Evolutionary conservation across 2,888 invertebrate genomes (phyloP).

Genomic region (Mimas tiliae): DNA sequence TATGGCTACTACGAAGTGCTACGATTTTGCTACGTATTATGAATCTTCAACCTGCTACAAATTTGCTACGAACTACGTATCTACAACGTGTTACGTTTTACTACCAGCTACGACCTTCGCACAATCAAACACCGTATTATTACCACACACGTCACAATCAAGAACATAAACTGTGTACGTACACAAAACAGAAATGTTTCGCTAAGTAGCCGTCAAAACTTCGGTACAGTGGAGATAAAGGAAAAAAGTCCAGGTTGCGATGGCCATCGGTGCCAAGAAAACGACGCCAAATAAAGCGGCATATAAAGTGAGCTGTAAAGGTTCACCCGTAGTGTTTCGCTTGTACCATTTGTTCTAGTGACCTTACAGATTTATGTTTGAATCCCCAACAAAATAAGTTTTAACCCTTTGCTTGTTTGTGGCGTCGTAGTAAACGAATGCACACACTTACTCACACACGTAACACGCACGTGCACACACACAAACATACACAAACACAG

Average conservation of each 20-base stretch:
- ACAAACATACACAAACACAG: no score
- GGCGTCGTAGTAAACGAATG: no score
- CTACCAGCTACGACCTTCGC: neutral
- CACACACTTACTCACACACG: no score
- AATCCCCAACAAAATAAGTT: no score
- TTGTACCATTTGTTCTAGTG: slow-evolving; percentile 13
- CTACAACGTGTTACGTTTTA: neutral
- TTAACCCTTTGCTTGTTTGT: no score
- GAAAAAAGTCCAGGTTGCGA: slow-evolving; percentile 35
- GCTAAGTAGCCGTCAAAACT: slow-evolving; percentile 43
- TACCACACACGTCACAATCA: slow-evolving; percentile 1
- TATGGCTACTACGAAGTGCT: no score
- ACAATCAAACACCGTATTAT: neutral
- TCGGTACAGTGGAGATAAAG: slow-evolving; percentile 39
- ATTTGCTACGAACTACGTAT: neutral
- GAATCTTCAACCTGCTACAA: neutral
- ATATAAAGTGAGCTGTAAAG: slow-evolving; percentile 38
- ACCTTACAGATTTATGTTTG: neutral
- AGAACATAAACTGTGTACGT: neutral
- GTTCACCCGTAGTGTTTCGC: slow-evolving; percentile 27
- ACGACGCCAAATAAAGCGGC: slow-evolving; percentile 41
- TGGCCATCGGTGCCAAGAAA: slow-evolving; percentile 36
- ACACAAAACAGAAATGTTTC: slow-evolving; percentile 31
- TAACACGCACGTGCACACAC: no score
- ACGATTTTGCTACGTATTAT: no score